Percentiles rank a stretch among this genome's conserved stretches.
Conservation (phyloP, 53 echinoderm and acorn worm genomes). For the Actinopyga echinites region DNA sequence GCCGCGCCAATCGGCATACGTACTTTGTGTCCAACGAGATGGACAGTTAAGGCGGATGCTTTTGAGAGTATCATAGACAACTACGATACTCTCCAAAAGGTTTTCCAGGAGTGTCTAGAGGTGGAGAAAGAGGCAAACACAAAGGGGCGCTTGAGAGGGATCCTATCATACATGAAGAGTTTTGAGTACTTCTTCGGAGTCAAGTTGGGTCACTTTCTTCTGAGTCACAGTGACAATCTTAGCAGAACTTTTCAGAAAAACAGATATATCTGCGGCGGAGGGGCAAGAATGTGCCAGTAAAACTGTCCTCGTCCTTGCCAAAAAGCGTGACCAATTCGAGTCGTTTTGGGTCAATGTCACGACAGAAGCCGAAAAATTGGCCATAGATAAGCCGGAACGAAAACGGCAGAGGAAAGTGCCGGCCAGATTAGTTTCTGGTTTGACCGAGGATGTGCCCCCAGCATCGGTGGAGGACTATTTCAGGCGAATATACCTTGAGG, state of each 20-base stretch:
- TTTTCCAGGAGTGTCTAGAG: constrained; percentile 31
- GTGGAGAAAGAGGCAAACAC: constrained; percentile 30
- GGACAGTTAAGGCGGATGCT: constrained; percentile 50
- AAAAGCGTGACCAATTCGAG: constrained; percentile 25
- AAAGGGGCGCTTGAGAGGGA: not conserved
- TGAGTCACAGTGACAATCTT: constrained; percentile 31
- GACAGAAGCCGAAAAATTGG: not conserved
- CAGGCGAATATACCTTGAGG: constrained; percentile 36
- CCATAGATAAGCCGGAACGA: constrained; percentile 11
- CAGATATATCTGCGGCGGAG: constrained; percentile 39
- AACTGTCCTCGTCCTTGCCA: constrained; percentile 17
- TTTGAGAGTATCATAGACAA: constrained; percentile 30
- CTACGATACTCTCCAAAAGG: constrained; percentile 38
- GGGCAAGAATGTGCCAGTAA: constrained; percentile 28
- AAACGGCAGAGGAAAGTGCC: constrained; percentile 24
- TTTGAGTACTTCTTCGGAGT: constrained; percentile 43
- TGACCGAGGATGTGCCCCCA: constrained; percentile 9
- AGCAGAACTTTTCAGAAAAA: constrained; percentile 36
- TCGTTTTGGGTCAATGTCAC: constrained; percentile 19
- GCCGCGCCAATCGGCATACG: constrained; percentile 34
- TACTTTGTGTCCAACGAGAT: constrained; percentile 44
- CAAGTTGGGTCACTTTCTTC: constrained; percentile 26
- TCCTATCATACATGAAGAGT: constrained; percentile 36
- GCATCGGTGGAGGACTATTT: constrained; percentile 12
- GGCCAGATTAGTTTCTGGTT: not conserved